Evolutionary conservation across 2,113 vertebrate species (phyloP).

Genomic region (Pygathrix nemaeus): DNA sequence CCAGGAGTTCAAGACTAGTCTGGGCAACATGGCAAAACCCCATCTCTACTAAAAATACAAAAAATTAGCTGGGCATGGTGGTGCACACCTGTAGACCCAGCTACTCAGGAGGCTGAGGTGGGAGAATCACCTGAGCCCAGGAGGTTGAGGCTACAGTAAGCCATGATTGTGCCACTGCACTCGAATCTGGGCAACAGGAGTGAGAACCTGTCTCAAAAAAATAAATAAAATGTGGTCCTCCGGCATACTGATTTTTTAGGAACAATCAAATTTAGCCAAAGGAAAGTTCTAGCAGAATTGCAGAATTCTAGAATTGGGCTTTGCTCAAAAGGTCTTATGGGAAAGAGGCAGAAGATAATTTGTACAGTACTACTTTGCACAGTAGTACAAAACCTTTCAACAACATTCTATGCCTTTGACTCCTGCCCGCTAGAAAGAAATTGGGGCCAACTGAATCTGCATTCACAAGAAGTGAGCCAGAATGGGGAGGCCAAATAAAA

Average conservation of each 20-base stretch:
- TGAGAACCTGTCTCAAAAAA: too few species aligned
- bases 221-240: neutral
- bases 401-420: neutral
- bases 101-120: too few species aligned
- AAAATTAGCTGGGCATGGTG: too few species aligned
- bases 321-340: neutral
- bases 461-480: neutral
- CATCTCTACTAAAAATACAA: too few species aligned
- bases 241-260: neutral
- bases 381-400: neutral
- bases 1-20: too few species aligned
- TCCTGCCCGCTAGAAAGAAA: constrained; percentile 17
- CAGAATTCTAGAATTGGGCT: neutral
- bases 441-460: neutral
- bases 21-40: too few species aligned
- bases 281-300: neutral
- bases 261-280: constrained; percentile 31
- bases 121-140: too few species aligned
- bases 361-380: neutral
- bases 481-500: neutral
- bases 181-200: too few species aligned
- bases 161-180: too few species aligned
- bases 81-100: too few species aligned
- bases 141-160: too few species aligned
- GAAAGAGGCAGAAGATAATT: neutral